Percentiles rank a stretch among this genome's conserved stretches.
Evolutionary conservation across 2,113 vertebrate species (phyloP).

Genomic region (Cyanocitta stelleri): DNA sequence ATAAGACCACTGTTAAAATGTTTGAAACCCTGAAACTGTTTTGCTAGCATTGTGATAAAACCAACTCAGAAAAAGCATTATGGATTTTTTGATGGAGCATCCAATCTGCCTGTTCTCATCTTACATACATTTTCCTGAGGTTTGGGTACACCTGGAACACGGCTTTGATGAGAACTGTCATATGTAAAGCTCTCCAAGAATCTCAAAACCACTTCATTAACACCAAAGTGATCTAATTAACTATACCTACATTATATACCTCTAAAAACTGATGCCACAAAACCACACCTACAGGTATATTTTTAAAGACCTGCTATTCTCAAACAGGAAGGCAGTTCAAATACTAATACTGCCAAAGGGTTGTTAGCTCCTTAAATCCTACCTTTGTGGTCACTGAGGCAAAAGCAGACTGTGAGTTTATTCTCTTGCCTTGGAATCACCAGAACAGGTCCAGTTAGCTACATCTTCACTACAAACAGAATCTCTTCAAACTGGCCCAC

Average conservation of each 20-base stretch:
- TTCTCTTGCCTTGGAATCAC: accelerated
- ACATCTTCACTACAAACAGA: background rate
- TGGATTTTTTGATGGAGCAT: background rate
- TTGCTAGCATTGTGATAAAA: background rate
- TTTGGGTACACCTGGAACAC: background rate
- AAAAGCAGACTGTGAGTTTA: background rate
- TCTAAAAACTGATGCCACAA: background rate
- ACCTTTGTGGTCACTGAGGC: background rate
- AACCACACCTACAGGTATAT: background rate
- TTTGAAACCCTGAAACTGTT: background rate
- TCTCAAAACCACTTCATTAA: background rate
- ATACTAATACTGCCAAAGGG: background rate
- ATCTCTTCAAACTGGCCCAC: background rate
- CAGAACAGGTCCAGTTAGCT: background rate
- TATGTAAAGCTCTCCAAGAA: background rate
- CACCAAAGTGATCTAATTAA: background rate
- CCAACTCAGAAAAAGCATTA: background rate
- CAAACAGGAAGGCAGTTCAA: background rate
- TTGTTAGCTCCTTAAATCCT: background rate
- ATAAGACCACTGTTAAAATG: background rate
- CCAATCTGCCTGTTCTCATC: background rate
- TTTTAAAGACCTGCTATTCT: background rate
- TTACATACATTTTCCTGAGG: background rate
- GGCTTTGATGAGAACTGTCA: background rate
- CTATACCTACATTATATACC: background rate